Conservation (phyloP, 1,140 invertebrate genomes). For the Elymnias hypermnestra region DNA sequence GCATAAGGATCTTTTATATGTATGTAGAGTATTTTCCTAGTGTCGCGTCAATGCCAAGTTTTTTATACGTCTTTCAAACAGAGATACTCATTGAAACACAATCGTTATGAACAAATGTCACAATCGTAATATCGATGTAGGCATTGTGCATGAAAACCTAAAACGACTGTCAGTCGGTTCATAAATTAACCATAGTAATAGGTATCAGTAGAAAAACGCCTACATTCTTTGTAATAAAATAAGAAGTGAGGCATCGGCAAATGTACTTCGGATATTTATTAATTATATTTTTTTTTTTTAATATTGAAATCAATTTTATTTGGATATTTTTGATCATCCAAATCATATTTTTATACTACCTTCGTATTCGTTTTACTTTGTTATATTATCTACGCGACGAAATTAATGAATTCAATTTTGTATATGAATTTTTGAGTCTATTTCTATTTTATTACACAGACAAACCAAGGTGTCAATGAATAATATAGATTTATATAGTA, state of each 20-base stretch:
- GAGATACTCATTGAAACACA: constrained; percentile 37
- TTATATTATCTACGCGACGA: too few relatives aligned
- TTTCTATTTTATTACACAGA: too few relatives aligned
- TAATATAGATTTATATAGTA: too few relatives aligned
- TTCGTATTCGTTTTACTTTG: too few relatives aligned
- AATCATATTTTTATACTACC: too few relatives aligned
- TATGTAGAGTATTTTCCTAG: constrained; percentile 41
- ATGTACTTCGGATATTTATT: too few relatives aligned
- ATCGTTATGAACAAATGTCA: constrained; percentile 39
- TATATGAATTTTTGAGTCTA: too few relatives aligned
- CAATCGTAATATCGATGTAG: constrained; percentile 13
- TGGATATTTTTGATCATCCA: too few relatives aligned
- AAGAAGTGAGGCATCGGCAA: background rate
- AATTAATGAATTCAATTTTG: too few relatives aligned
- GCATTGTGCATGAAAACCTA: constrained; percentile 26
- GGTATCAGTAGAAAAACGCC: background rate
- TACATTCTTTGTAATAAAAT: background rate
- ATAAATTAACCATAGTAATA: background rate
- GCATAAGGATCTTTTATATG: constrained; percentile 37
- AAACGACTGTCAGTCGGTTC: constrained; percentile 11
- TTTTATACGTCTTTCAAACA: constrained; percentile 24
- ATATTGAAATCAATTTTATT: too few relatives aligned
- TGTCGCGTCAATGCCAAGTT: constrained; percentile 26
- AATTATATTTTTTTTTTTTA: too few relatives aligned
- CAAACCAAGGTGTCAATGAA: too few relatives aligned